Evolutionary conservation across 2,888 invertebrate genomes (phyloP).

Genomic region (Adelognathus sp.): DNA sequence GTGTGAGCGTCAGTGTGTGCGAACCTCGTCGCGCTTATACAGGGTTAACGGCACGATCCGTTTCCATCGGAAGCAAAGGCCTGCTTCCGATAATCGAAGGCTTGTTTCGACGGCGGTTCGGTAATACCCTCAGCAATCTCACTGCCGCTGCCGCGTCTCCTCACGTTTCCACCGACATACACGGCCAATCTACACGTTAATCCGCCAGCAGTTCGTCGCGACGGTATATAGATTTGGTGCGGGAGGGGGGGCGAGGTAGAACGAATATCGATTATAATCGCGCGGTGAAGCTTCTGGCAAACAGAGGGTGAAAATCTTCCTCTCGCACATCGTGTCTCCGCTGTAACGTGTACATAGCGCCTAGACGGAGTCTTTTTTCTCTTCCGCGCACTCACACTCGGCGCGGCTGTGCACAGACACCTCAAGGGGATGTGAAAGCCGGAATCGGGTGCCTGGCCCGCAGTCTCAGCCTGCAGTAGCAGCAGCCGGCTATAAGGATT

Average conservation of each 20-base stretch:
- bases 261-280: conserved; percentile 61
- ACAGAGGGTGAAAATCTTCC: conserved; percentile 45
- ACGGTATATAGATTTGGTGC: conserved; percentile 39
- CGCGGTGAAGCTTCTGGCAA: conserved; percentile 43
- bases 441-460: conserved; percentile 45
- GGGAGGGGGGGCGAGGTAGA: too few species aligned
- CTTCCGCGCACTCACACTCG: neutral
- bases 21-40: neutral
- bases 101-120: conserved; percentile 55
- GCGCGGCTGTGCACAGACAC: conserved; percentile 1
- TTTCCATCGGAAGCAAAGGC: conserved; percentile 50
- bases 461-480: conserved; percentile 10
- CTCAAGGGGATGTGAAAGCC: conserved; percentile 51
- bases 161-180: conserved; percentile 44
- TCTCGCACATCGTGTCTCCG: neutral
- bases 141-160: conserved; percentile 37
- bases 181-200: conserved; percentile 59
- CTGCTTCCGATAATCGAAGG: conserved; percentile 56
- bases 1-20: neutral
- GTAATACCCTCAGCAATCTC: conserved; percentile 48
- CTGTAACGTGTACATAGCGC: too few species aligned
- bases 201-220: conserved; percentile 47
- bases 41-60: conserved; percentile 36
- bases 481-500: conserved; percentile 36
- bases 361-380: neutral